These are phyloP conservation scores for Morinoia aosen DNA, from an alignment of 2,888 invertebrate species.

Conservation along the genomic window DNA sequence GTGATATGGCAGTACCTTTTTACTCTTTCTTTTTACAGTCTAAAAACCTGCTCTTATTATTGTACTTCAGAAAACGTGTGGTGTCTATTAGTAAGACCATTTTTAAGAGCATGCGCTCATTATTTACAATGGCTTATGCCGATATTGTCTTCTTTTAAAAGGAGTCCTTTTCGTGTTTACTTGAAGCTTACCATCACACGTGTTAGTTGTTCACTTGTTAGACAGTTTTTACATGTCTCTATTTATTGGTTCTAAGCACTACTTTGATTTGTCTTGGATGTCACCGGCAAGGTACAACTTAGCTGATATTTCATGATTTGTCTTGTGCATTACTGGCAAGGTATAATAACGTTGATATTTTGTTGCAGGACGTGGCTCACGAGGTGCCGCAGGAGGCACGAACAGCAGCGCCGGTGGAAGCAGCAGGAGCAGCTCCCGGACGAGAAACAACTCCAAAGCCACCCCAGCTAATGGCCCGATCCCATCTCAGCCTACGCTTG, in stretches of 20 bases:
- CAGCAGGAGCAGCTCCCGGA: background rate
- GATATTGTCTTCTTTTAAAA: background rate
- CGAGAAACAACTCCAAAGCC: background rate
- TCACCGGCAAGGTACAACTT: too few species aligned
- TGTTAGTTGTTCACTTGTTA: background rate
- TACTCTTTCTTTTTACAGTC: too few species aligned
- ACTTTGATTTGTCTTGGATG: too few species aligned
- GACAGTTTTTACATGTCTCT: too few species aligned
- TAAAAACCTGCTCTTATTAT: too few species aligned
- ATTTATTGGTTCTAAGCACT: too few species aligned
- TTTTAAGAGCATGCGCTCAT: background rate
- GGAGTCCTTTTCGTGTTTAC: background rate
- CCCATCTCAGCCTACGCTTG: background rate
- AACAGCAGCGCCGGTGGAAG: background rate
- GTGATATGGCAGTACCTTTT: too few species aligned
- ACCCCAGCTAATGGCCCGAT: background rate
- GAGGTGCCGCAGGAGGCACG: background rate
- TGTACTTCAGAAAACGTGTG: background rate
- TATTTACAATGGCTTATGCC: background rate
- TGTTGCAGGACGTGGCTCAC: background rate
- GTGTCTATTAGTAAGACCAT: background rate
- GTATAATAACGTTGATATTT: too few species aligned
- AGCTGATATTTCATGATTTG: too few species aligned
- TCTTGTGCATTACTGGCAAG: too few species aligned
- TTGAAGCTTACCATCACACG: background rate